These are phyloP conservation scores for Notamacropus eugenii DNA, from an alignment of 2,797 vertebrate species.

Conservation along the genomic window DNA sequence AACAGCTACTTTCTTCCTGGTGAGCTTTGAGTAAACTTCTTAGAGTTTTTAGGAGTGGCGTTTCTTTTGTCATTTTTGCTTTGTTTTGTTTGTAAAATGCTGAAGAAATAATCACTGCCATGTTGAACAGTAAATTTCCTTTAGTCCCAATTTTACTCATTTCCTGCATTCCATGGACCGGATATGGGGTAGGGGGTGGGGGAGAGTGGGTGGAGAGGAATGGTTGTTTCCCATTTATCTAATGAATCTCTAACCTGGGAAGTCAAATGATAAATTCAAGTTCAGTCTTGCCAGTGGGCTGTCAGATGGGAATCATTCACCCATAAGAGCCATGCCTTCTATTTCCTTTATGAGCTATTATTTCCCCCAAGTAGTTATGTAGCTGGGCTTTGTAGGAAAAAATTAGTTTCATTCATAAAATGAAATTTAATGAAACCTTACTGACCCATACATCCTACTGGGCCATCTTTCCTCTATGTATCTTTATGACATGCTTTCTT, in stretches of 20 bases:
- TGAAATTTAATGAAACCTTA: background rate
- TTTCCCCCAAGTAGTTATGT: slow-evolving; percentile 12
- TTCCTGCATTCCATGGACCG: slow-evolving; percentile 74
- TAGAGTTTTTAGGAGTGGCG: background rate
- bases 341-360: slow-evolving; percentile 20
- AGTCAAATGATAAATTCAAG: slow-evolving; percentile 62
- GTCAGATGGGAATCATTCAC: slow-evolving; percentile 52
- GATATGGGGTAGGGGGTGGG: slow-evolving; percentile 39
- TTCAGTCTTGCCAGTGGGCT: slow-evolving; percentile 41
- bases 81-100: slow-evolving; percentile 29
- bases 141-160: slow-evolving; percentile 75
- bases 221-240: slow-evolving; percentile 69
- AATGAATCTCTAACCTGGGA: slow-evolving; percentile 63
- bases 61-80: background rate
- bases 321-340: slow-evolving; percentile 1
- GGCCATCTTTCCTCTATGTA: background rate
- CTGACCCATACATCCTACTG: background rate
- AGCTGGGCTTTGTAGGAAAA: background rate
- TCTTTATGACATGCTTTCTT: background rate
- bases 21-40: background rate
- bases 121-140: slow-evolving; percentile 70
- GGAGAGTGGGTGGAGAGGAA: slow-evolving; percentile 35
- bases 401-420: background rate
- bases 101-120: slow-evolving; percentile 48
- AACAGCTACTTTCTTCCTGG: background rate